phyloP scores from a whole-genome alignment of 2,888 invertebrate genomes.

The Saturnia japonica region DNA sequence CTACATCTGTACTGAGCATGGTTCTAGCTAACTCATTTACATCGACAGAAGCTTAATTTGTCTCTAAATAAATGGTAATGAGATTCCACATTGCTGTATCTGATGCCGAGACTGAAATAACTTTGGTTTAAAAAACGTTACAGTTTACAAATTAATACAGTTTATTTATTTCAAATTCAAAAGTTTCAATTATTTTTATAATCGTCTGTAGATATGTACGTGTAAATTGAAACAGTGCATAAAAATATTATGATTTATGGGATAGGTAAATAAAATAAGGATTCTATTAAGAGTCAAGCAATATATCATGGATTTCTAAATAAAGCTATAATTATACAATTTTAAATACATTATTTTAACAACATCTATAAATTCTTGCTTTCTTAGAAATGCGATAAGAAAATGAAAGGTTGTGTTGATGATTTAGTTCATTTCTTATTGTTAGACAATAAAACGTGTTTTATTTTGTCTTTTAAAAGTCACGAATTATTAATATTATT shows the following conservation, averaged over 20 bases:
- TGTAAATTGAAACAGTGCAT: not conserved
- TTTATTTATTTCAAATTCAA: not conserved
- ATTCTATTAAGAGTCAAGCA: not conserved
- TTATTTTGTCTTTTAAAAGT: too few species aligned
- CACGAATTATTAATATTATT: too few species aligned
- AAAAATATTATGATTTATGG: not conserved
- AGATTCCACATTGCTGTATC: conserved; percentile 23
- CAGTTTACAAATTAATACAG: not conserved
- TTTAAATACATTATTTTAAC: not conserved
- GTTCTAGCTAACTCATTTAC: conserved; percentile 30
- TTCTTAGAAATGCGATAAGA: not conserved
- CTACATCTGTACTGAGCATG: conserved; percentile 49
- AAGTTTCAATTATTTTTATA: not conserved
- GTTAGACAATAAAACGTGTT: not conserved
- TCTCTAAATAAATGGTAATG: conserved; percentile 18
- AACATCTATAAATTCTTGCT: not conserved
- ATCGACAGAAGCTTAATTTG: conserved; percentile 21
- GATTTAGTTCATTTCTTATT: not conserved
- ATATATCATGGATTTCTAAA: too few species aligned
- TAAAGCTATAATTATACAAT: not conserved
- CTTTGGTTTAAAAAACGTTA: not conserved
- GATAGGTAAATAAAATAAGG: not conserved
- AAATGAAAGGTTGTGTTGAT: not conserved
- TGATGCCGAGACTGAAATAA: conserved; percentile 25
- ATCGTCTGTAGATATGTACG: not conserved